Percentiles rank a stretch among this genome's conserved stretches.
Evolutionary conservation across 2,797 vertebrate species (phyloP).

Genomic region (Hapalemur alaotrensis): DNA sequence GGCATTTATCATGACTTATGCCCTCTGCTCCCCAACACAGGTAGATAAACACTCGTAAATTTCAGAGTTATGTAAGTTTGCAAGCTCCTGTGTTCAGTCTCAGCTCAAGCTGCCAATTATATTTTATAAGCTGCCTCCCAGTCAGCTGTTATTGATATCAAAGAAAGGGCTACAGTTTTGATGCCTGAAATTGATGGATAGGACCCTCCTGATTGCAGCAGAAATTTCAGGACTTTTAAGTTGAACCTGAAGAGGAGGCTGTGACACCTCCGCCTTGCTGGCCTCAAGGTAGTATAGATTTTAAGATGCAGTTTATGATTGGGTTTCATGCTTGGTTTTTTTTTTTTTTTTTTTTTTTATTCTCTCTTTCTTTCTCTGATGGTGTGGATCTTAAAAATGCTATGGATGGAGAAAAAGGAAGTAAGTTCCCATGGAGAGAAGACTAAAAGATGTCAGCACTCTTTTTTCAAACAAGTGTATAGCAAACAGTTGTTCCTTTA

Average conservation of each 20-base stretch:
- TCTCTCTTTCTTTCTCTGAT: slow-evolving; percentile 27
- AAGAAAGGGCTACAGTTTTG: not conserved
- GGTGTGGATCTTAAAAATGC: slow-evolving; percentile 44
- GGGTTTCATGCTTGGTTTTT: slow-evolving; percentile 21
- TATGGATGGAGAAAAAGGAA: slow-evolving; percentile 37
- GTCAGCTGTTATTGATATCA: slow-evolving; percentile 5
- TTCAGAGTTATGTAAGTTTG: not conserved
- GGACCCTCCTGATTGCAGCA: not conserved
- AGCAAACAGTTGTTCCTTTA: slow-evolving; percentile 37
- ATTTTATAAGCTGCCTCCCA: not conserved
- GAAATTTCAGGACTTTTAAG: not conserved
- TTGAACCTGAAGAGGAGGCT: not conserved
- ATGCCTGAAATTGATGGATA: not conserved
- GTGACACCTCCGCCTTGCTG: not conserved
- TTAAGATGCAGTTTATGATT: not conserved
- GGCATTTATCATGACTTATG: not conserved
- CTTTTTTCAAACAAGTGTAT: slow-evolving; percentile 35
- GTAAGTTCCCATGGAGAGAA: slow-evolving; percentile 28
- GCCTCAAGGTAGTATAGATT: not conserved
- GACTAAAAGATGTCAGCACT: slow-evolving; percentile 50
- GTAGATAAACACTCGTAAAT: not conserved
- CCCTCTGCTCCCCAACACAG: not conserved
- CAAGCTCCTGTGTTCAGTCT: not conserved
- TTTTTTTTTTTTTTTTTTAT: not conserved
- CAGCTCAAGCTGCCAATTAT: not conserved